These are phyloP conservation scores for Pegoplata infirma DNA, from an alignment of 2,888 invertebrate genomes.

Conservation along the genomic window DNA sequence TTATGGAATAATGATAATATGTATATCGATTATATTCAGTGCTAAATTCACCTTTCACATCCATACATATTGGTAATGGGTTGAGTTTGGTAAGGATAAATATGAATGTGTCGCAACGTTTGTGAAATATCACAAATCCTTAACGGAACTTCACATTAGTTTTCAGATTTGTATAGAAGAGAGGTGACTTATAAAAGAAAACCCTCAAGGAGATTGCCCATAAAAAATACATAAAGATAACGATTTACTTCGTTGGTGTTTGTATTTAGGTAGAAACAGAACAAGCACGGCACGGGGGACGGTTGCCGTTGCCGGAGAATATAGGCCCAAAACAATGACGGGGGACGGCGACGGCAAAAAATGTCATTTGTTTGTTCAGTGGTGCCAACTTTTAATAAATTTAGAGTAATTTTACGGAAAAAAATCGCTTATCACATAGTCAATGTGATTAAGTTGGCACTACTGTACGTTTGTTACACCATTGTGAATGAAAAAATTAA, in stretches of 20 bases:
- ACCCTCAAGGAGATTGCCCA: conserved; percentile 75
- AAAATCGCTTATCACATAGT: too few relatives aligned
- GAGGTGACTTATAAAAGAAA: conserved; percentile 60
- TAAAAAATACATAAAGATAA: conserved; percentile 76
- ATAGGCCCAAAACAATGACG: too few relatives aligned
- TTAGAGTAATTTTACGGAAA: too few relatives aligned
- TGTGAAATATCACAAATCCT: conserved; percentile 29
- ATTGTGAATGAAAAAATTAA: too few relatives aligned
- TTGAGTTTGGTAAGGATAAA: not conserved
- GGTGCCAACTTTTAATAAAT: too few relatives aligned
- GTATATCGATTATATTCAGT: conserved; percentile 30
- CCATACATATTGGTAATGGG: not conserved
- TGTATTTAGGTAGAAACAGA: too few relatives aligned
- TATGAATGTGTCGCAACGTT: conserved; percentile 6
- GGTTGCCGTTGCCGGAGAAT: too few relatives aligned
- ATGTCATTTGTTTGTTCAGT: too few relatives aligned
- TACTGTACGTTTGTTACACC: too few relatives aligned
- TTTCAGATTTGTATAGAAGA: conserved; percentile 34
- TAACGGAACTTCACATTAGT: conserved; percentile 73
- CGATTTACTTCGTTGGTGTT: conserved; percentile 68
- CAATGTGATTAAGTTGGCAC: too few relatives aligned
- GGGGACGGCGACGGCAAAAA: too few relatives aligned
- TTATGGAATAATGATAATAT: conserved; percentile 24
- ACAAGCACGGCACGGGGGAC: too few relatives aligned
- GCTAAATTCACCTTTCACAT: conserved; percentile 51